Base-by-base conservation (phyloP, 2,888 invertebrate species). In the Neoscelio sp. region DNA sequence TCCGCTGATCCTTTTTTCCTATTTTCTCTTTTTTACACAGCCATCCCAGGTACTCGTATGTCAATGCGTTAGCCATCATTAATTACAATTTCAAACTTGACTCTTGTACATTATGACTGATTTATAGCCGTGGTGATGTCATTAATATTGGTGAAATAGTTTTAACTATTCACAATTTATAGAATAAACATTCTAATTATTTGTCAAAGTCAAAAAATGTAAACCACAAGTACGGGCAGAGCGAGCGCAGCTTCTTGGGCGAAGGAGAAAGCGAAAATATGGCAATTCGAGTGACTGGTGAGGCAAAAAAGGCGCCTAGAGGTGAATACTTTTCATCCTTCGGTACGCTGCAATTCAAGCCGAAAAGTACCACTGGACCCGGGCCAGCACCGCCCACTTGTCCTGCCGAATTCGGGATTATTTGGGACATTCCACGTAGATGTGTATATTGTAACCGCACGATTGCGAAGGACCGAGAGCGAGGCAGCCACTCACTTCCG, bases 371-470 rank as follows among this genome's bases (percentile, higher is more conserved):
- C 78, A 85, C 86, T 88, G 87, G 87, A 87, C 85, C 67, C 70
- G 80, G 83, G 87, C 87, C 87, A 87, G 87, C 67, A 81, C 85
- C 85, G 85, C 87, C 87, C 83, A 86, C 85, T 87, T 86, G 87
- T 87, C 85, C 86, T 83, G 84, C 85, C 84, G 85, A 87, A 88
- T 85, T 85, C 81, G 62, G 68, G 85, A 87, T 84, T 87, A 87
- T 87, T 86, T 85, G 83, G 85, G 85, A 86, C 85, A 82, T 85
- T 84, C 82, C 84, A 81, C 83, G 81, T 84, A 87, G 87, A 83
- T 86, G 84, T 82, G 80, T 81, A 81, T 78, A 82, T 79, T 82
- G 79, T 79, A 65, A 81, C 75, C 78, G 70, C 78, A 71, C 77
- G 74, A 73, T 78, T 68, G 80, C 52, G 35, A 68, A 74, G 38